phyloP scores from a whole-genome alignment of 2,888 invertebrate genomes.

The Lithophane leautieri region DNA sequence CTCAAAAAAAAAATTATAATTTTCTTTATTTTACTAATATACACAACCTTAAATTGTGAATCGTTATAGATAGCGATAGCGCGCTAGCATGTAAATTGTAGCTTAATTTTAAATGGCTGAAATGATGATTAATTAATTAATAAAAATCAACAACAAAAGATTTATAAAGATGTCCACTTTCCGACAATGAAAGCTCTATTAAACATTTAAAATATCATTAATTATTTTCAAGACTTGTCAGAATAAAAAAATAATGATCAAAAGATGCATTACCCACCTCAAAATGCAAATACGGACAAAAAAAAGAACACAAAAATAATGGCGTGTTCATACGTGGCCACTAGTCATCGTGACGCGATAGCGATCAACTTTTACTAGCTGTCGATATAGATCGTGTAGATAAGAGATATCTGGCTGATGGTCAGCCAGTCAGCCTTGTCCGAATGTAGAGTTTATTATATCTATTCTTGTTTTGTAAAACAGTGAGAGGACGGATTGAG shows the following conservation, averaged over 20 bases:
- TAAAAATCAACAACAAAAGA: too few relatives aligned
- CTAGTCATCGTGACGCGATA: slow-evolving; percentile 65
- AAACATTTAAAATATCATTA: too few relatives aligned
- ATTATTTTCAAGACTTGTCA: too few relatives aligned
- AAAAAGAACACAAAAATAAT: slow-evolving; percentile 49
- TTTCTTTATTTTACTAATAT: too few relatives aligned
- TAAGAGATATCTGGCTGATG: slow-evolving; percentile 52
- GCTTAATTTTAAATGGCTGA: too few relatives aligned
- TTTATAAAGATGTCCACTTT: too few relatives aligned
- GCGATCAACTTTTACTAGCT: slow-evolving; percentile 68
- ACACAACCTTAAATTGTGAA: too few relatives aligned
- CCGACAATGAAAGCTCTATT: too few relatives aligned
- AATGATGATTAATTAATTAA: too few relatives aligned
- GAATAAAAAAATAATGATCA: background rate
- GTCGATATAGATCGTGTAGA: slow-evolving; percentile 63
- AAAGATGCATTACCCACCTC: slow-evolving; percentile 19
- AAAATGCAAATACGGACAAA: slow-evolving; percentile 27
- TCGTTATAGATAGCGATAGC: too few relatives aligned
- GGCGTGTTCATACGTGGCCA: slow-evolving; percentile 57
- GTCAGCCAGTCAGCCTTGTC: slow-evolving; percentile 40
- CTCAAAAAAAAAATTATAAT: too few relatives aligned
- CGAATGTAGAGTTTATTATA: slow-evolving; percentile 41
- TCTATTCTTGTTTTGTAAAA: slow-evolving; percentile 48
- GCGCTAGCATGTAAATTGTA: too few relatives aligned
- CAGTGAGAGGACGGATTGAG: slow-evolving; percentile 44